phyloP scores from a whole-genome alignment of 1,140 invertebrate genomes.

The Conopomorpha cramerella region DNA sequence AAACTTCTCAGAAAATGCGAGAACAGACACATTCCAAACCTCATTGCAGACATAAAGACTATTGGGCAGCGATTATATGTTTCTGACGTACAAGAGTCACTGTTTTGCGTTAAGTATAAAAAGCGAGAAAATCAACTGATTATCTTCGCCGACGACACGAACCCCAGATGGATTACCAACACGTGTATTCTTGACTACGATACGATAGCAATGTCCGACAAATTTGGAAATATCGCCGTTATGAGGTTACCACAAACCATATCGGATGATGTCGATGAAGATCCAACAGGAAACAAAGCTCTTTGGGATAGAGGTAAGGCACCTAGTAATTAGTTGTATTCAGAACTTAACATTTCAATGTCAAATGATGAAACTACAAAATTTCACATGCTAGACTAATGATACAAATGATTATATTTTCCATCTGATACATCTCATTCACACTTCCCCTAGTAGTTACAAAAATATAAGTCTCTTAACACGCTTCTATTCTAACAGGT shows the following conservation, averaged over 20 bases:
- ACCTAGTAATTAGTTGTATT: not conserved
- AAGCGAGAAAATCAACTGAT: slow-evolving; percentile 96
- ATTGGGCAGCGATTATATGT: slow-evolving; percentile 94
- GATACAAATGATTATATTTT: slow-evolving; percentile 46
- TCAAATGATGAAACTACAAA: slow-evolving; percentile 33
- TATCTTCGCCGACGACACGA: slow-evolving; percentile 97
- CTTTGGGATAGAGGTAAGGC: slow-evolving; percentile 89
- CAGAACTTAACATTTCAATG: slow-evolving; percentile 1
- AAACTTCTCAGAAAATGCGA: slow-evolving; percentile 98
- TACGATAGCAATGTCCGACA: slow-evolving; percentile 94
- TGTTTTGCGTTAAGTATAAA: slow-evolving; percentile 96
- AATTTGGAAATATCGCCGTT: slow-evolving; percentile 97
- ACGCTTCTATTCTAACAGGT: slow-evolving; percentile 43
- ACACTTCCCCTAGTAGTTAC: not conserved
- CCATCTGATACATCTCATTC: slow-evolving; percentile 18
- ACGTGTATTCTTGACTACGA: slow-evolving; percentile 95
- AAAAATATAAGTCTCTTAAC: not conserved
- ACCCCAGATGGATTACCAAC: slow-evolving; percentile 94
- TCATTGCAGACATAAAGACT: slow-evolving; percentile 91
- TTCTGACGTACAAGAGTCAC: slow-evolving; percentile 95
- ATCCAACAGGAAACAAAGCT: slow-evolving; percentile 97
- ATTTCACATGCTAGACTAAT: slow-evolving; percentile 60
- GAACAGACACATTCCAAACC: slow-evolving; percentile 97
- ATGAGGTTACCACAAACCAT: slow-evolving; percentile 88
- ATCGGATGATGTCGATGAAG: slow-evolving; percentile 97